Evolutionary conservation across 23 tunicate species (phyloP).

Genomic region (Clavelina lepadiformis): DNA sequence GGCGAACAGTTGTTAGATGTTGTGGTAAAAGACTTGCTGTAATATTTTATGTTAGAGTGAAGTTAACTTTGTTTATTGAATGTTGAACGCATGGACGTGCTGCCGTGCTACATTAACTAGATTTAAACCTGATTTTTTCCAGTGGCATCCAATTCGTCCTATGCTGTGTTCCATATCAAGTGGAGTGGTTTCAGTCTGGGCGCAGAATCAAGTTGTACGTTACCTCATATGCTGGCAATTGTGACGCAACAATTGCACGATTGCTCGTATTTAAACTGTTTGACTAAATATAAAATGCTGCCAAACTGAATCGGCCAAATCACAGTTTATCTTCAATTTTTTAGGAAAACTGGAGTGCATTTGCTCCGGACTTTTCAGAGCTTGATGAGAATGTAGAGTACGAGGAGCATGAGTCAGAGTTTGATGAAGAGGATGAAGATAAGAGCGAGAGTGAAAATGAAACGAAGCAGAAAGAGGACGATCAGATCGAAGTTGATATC

Average conservation of each 20-base stretch:
- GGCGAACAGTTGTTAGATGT: slow-evolving; percentile 94
- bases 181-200: slow-evolving; percentile 96
- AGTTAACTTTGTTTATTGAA: too few relatives aligned
- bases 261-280: too few relatives aligned
- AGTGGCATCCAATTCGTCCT: slow-evolving; percentile 98
- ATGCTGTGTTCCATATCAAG: slow-evolving; percentile 87
- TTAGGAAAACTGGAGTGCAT: slow-evolving; percentile 97
- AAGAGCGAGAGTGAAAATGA: slow-evolving; percentile 48
- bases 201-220: slow-evolving; percentile 88
- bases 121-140: too few relatives aligned
- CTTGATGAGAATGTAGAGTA: slow-evolving; percentile 95
- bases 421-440: slow-evolving; percentile 98
- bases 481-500: slow-evolving; percentile 73
- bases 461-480: slow-evolving; percentile 35
- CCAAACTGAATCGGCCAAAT: too few relatives aligned
- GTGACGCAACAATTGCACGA: too few relatives aligned
- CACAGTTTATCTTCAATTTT: too few relatives aligned
- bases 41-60: too few relatives aligned
- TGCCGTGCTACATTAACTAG: too few relatives aligned
- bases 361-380: slow-evolving; percentile 96
- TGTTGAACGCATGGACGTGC: too few relatives aligned
- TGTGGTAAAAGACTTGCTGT: slow-evolving; percentile 22
- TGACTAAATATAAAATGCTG: too few relatives aligned
- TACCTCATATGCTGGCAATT: too few relatives aligned
- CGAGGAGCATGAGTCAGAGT: slow-evolving; percentile 93